These are phyloP conservation scores for Zeuzera pyrina DNA, from an alignment of 2,888 invertebrate genomes.

Conservation along the genomic window DNA sequence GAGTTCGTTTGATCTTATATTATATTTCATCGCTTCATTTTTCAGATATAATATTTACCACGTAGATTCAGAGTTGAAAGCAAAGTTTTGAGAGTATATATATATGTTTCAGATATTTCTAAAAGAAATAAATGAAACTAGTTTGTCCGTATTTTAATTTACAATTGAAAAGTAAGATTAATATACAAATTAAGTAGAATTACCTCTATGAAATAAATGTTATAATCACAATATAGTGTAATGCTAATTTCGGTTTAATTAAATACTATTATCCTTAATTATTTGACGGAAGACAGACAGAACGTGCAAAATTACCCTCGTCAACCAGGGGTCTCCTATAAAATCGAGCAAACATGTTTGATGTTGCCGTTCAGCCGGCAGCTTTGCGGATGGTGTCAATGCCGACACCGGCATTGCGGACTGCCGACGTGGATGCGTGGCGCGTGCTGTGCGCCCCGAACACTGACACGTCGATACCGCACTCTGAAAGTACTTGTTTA, in stretches of 20 bases:
- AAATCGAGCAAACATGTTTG: neutral
- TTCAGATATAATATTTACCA: too few species aligned
- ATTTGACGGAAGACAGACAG: neutral
- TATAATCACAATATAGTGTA: neutral
- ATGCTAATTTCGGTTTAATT: too few species aligned
- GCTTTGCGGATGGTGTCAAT: slow-evolving; percentile 1
- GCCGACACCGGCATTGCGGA: neutral
- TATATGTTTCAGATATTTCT: too few species aligned
- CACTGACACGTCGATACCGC: slow-evolving; percentile 3
- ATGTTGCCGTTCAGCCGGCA: neutral
- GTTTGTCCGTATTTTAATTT: too few species aligned
- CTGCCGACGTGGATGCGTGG: slow-evolving; percentile 3
- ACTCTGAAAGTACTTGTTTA: neutral
- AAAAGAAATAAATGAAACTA: too few species aligned
- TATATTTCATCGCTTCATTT: too few species aligned
- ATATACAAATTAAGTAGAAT: neutral
- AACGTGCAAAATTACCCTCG: neutral
- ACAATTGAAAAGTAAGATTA: too few species aligned
- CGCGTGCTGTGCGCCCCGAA: slow-evolving; percentile 7
- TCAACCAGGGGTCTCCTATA: neutral
- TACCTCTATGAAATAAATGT: neutral
- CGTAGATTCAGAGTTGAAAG: too few species aligned
- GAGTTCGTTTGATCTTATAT: neutral
- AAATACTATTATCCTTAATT: too few species aligned
- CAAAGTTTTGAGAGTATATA: too few species aligned